Conservation (phyloP, 92 coral and sea anemone genomes). For the Parazoanthus darwini region DNA sequence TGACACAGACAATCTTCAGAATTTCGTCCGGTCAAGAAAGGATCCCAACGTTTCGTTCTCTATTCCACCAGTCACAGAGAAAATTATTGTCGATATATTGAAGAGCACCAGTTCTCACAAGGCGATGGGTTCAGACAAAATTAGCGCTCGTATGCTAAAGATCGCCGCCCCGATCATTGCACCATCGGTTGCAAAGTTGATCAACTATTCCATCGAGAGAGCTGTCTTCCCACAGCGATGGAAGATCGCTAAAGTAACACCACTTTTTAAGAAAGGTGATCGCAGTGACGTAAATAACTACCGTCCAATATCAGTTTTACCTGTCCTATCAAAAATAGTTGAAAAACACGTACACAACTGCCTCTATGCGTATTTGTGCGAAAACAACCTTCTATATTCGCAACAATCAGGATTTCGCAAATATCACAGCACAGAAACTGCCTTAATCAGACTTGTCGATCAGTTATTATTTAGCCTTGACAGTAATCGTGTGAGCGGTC, state of each 20-base stretch:
- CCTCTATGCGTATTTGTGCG: slow-evolving; percentile 38
- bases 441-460: no score
- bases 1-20: slow-evolving; percentile 39
- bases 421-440: no score
- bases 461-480: no score
- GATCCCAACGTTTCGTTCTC: slow-evolving; percentile 41
- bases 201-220: slow-evolving; percentile 39
- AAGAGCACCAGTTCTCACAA: slow-evolving; percentile 46
- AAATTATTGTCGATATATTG: background rate
- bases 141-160: slow-evolving; percentile 60
- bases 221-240: slow-evolving; percentile 44
- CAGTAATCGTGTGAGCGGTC: slow-evolving; percentile 15
- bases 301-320: slow-evolving; percentile 35
- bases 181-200: slow-evolving; percentile 38
- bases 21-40: slow-evolving; percentile 58
- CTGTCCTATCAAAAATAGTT: slow-evolving; percentile 23
- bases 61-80: slow-evolving; percentile 30
- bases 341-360: slow-evolving; percentile 58
- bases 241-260: slow-evolving; percentile 57
- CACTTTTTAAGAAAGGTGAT: slow-evolving; percentile 36
- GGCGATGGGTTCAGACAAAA: slow-evolving; percentile 49
- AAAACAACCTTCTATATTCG: slow-evolving; percentile 43
- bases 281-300: slow-evolving; percentile 39
- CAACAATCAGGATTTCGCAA: slow-evolving; percentile 33
- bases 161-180: slow-evolving; percentile 57